phyloP scores from a whole-genome alignment of 2,888 invertebrate genomes.

The Nematopogon swammerdamellus region DNA sequence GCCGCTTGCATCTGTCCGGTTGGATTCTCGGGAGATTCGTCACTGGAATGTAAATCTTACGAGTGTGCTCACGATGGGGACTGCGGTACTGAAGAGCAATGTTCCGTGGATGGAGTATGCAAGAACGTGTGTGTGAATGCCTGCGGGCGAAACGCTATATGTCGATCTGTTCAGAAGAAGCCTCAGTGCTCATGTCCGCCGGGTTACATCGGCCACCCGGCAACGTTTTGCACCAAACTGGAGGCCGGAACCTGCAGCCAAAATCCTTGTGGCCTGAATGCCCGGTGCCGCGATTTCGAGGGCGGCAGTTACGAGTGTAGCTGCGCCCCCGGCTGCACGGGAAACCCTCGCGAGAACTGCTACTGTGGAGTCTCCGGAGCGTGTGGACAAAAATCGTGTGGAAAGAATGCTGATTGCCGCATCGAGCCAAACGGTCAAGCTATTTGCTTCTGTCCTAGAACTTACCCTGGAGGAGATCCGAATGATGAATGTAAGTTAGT shows the following conservation, averaged over 20 bases:
- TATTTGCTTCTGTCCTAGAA: conserved; percentile 81
- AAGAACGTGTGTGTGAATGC: conserved; percentile 79
- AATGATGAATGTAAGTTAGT: conserved; percentile 81
- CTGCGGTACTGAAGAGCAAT: conserved; percentile 74
- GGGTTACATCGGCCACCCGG: conserved; percentile 77
- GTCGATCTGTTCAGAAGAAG: conserved; percentile 70
- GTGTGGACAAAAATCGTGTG: conserved; percentile 79
- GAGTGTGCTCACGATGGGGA: conserved; percentile 75
- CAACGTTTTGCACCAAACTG: conserved; percentile 68
- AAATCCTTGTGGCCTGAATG: conserved; percentile 82
- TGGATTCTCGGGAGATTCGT: conserved; percentile 80
- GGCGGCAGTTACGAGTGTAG: conserved; percentile 77
- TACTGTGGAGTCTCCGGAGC: conserved; percentile 71
- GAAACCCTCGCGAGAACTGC: conserved; percentile 79
- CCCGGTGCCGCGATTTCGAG: conserved; percentile 73
- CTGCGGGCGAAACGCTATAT: conserved; percentile 83
- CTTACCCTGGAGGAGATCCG: conserved; percentile 81
- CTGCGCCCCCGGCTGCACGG: conserved; percentile 76
- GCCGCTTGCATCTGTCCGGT: conserved; percentile 86
- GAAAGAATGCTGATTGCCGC: conserved; percentile 77
- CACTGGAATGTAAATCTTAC: conserved; percentile 68
- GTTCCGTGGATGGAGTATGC: conserved; percentile 66
- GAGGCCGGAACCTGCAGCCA: conserved; percentile 71
- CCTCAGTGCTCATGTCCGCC: conserved; percentile 83
- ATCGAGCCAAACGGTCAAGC: conserved; percentile 66